Evolutionary conservation across 2,888 invertebrate genomes (phyloP), one percentile per base, ranked within the genome.

Genomic region (Epirrhoe alternata): DNA sequence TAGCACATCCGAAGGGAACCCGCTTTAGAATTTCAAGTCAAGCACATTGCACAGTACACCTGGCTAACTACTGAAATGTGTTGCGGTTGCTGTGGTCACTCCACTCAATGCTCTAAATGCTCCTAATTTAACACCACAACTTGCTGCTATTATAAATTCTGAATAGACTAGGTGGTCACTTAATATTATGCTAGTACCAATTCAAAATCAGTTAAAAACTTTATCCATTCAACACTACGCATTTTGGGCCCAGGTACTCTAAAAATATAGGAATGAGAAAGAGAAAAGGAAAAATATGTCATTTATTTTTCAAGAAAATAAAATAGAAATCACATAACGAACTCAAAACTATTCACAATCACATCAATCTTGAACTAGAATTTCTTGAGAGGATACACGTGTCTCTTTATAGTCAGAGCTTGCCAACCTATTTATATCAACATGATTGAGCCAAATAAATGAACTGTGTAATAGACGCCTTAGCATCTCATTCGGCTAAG

Each of bases 41-140:
- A 14, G 53, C 35, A 53, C 17, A 49, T 31, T 51, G 24, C 53
- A 47, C 52, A 47, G 50, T 60, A 42, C 68, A 68, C 68, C 67
- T 68, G 64, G 52, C 61, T 61, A 64, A 68, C 51, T 60, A 53
- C 31, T 56, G 52, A 53, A 60, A 56, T 61, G 64, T 59, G 61
- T 77, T 87, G 87, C 77, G 87, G 86, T 84, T 45, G 60, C 56
- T 82, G 85, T 75, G 84, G 88, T 87, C 76, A 75, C 72, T 74
- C 80, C 82, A 87, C 86, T 87, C 79, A 83, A 61, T 63, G 58
- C 50, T 50, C 58, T 64, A 68, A 68, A 68, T 58, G 57, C 50
- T 58, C 14, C 50, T 64, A 57, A 56, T 57, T 67, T 63, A 60
- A 60, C 63, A 64, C 60, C 60, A 61, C 57, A 53, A 61, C 14